Evolutionary conservation across 2,113 vertebrate species (phyloP).

Genomic region (Siphamia tubifer): DNA sequence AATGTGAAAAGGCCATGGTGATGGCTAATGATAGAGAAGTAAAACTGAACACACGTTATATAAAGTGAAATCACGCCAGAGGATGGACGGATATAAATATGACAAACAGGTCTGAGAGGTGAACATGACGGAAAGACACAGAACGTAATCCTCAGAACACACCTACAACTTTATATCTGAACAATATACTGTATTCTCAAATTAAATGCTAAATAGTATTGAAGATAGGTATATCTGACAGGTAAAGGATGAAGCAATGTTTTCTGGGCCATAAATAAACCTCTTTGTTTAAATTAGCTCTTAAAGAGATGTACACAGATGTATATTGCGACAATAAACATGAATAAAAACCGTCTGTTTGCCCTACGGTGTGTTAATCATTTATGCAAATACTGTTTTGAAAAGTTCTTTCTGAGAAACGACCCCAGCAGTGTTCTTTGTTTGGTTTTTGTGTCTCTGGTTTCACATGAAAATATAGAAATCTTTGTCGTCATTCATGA

Average conservation of each 20-base stretch:
- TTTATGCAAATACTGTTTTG: slow-evolving; percentile 70
- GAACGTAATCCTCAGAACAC: slow-evolving; percentile 61
- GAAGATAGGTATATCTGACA: slow-evolving; percentile 62
- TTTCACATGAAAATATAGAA: slow-evolving; percentile 82
- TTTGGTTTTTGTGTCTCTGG: slow-evolving; percentile 65
- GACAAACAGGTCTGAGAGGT: slow-evolving; percentile 34
- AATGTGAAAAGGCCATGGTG: slow-evolving; percentile 42
- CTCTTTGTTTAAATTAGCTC: slow-evolving; percentile 73
- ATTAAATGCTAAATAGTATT: slow-evolving; percentile 59
- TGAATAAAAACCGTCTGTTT: slow-evolving; percentile 41
- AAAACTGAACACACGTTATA: slow-evolving; percentile 13
- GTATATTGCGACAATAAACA: slow-evolving; percentile 69
- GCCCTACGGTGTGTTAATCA: slow-evolving; percentile 23
- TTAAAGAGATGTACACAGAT: slow-evolving; percentile 63
- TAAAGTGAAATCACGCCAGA: slow-evolving; percentile 11
- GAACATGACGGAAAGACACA: slow-evolving; percentile 16
- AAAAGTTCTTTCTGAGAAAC: slow-evolving; percentile 56
- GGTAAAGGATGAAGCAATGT: slow-evolving; percentile 49
- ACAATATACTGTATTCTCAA: slow-evolving; percentile 65
- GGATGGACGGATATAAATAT: slow-evolving; percentile 45
- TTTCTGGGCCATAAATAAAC: slow-evolving; percentile 72
- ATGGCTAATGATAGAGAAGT: slow-evolving; percentile 12
- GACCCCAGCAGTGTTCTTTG: slow-evolving; percentile 62
- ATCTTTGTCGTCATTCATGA: slow-evolving; percentile 73
- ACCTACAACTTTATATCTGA: slow-evolving; percentile 58